Base-by-base conservation (phyloP, 1,140 invertebrate species). In the Lethrus apterus region DNA sequence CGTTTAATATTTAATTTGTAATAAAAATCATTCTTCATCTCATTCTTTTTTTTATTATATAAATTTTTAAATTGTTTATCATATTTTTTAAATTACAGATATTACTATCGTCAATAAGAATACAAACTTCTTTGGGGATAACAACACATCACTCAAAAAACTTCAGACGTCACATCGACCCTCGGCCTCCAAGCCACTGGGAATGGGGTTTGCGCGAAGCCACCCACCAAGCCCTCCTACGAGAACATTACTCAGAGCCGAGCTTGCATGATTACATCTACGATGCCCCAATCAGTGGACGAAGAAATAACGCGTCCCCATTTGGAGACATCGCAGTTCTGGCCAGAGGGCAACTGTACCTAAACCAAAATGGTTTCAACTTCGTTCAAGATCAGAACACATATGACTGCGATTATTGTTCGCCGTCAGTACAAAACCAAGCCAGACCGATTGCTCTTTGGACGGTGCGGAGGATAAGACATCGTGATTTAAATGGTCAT, bases 381-480 rank as follows among this genome's bases (percentile, higher is more conserved):
- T 79, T 76, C 55, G 60, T 71, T 10, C 76, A 80, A 60, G 71
- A 79, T 30, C 70, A 76, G 44, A 58, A 63, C 41, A 62, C 65
- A 11, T 67, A 68, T 48, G 66, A 74, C 33, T 68, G 64, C 43
- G 63, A 66, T 15, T 58, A 62, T 18, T 68, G 66, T 55, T 58
- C 62, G 36, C 51, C 36, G 47, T 51, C 30, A 54, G 13, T 7
- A 13, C 40, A 26, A 26, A 68, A 68, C 9, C 20, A 46, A 32
- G 60, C 60, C 48, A 60, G 66, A 44, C 65, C 68, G 42, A 62
- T 76, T 2, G 78, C 78, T 0, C 56, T 77, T 35, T 81, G 79
- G 79, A 75, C 73, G 1, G 77, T 81, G 0, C 77, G 78, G 58
- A 69, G 77, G 20, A 71, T 79, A 26, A 60, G 77, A 24, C 78